These are phyloP conservation scores for Parauchenoglanis punctatus DNA, from an alignment of 2,797 vertebrate genomes.

Conservation along the genomic window DNA sequence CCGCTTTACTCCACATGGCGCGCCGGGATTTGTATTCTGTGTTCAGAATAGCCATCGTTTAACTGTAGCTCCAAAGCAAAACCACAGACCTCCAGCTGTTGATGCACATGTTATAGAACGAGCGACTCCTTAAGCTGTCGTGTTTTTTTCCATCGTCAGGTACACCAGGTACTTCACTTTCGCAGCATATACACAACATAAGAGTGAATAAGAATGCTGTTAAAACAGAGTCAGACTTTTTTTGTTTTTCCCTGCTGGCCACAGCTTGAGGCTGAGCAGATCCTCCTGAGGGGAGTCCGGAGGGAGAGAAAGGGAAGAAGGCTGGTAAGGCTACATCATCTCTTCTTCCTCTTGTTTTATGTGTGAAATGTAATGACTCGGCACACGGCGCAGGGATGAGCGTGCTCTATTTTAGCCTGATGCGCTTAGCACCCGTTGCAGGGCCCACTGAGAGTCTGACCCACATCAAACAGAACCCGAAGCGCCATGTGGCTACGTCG, in stretches of 20 bases:
- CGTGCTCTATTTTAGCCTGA: conserved; percentile 70
- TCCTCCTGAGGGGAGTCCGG: conserved; percentile 60
- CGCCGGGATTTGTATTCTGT: neutral
- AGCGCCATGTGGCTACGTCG: conserved; percentile 24
- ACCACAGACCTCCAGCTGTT: neutral
- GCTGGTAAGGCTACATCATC: conserved; percentile 24
- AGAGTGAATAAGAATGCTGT: conserved; percentile 29
- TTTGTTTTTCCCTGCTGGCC: conserved; percentile 63
- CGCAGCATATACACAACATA: neutral
- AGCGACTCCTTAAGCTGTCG: neutral
- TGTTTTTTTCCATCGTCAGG: neutral
- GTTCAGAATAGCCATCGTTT: neutral
- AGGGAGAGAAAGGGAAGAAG: neutral
- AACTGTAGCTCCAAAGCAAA: neutral
- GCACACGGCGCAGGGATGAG: conserved; percentile 68
- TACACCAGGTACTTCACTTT: neutral
- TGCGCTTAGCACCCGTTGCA: conserved; percentile 61
- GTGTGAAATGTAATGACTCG: conserved; percentile 75
- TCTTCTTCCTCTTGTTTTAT: conserved; percentile 60
- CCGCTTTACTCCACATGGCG: neutral
- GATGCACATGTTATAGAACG: neutral
- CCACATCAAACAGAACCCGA: conserved; percentile 49
- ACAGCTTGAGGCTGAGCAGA: conserved; percentile 72
- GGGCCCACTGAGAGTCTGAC: conserved; percentile 41
- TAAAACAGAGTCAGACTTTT: neutral